Conservation (phyloP, 1,140 invertebrate genomes). For the Cryptotermes secundus region DNA sequence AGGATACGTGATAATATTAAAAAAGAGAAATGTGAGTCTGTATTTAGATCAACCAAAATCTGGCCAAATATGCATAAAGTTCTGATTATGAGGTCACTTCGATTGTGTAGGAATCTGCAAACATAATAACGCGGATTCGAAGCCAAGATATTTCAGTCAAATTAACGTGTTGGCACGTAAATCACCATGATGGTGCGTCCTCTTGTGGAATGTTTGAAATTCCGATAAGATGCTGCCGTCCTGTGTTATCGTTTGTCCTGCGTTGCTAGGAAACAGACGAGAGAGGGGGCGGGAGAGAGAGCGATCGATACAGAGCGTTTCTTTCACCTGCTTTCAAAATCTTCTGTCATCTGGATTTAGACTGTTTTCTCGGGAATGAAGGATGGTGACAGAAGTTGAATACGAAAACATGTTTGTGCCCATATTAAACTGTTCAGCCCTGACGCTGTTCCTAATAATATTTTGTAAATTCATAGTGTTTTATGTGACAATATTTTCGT, state of each 20-base stretch:
- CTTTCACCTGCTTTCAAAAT: conserved; percentile 2
- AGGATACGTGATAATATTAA: too few species aligned
- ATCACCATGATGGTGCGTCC: neutral
- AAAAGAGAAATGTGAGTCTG: too few species aligned
- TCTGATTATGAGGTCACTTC: neutral
- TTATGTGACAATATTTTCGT: too few species aligned
- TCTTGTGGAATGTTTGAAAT: neutral
- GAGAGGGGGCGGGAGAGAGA: neutral
- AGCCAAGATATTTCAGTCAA: neutral
- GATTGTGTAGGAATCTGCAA: neutral
- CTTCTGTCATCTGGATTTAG: neutral
- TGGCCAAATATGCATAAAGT: too few species aligned
- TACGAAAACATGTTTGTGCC: too few species aligned
- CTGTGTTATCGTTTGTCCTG: conserved; percentile 1
- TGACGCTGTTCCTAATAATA: too few species aligned
- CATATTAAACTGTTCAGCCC: too few species aligned
- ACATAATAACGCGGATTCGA: neutral
- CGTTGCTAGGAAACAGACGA: neutral
- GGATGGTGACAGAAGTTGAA: too few species aligned
- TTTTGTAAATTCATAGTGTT: too few species aligned
- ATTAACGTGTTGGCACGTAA: neutral
- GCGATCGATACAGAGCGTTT: neutral
- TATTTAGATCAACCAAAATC: too few species aligned
- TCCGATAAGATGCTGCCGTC: neutral
- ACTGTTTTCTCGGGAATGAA: neutral